Evolutionary conservation across 2,113 vertebrate genomes (phyloP).

Genomic region (Vidua chalybeata): DNA sequence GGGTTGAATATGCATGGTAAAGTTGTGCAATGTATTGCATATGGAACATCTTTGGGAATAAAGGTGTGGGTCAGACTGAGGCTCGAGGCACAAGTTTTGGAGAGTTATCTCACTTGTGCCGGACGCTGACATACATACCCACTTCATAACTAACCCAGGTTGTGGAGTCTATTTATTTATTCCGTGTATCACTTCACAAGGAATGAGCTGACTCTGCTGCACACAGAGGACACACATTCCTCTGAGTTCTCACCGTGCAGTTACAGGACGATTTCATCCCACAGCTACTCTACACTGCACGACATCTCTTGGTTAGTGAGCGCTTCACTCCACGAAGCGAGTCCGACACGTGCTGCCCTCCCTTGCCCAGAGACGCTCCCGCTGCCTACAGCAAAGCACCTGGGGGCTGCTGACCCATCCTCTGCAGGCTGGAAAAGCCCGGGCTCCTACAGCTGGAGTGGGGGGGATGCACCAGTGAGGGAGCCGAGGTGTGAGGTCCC

Average conservation of each 20-base stretch:
- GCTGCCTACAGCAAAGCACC: not conserved
- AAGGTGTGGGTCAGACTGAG: too few species aligned
- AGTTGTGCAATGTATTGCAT: too few species aligned
- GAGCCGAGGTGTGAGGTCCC: not conserved
- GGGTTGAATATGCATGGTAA: too few species aligned
- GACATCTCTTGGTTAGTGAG: not conserved
- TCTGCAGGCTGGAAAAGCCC: not conserved
- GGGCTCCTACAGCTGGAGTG: not conserved
- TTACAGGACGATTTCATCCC: not conserved
- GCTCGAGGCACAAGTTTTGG: too few species aligned
- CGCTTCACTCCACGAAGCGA: not conserved
- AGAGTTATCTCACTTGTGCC: too few species aligned
- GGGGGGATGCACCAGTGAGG: not conserved
- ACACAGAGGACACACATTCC: not conserved
- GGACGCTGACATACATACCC: too few species aligned
- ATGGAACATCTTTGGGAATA: too few species aligned
- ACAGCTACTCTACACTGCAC: not conserved
- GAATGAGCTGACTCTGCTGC: not conserved
- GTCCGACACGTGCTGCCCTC: not conserved
- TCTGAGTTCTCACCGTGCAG: not conserved
- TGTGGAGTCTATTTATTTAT: too few species aligned
- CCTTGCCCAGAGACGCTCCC: not conserved
- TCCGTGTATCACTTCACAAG: not conserved
- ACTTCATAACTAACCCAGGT: too few species aligned
- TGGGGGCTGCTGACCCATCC: not conserved